Evolutionary conservation across 1,140 invertebrate genomes (phyloP), one percentile per base, ranked within the genome.

Genomic region (Mercenaria mercenaria): DNA sequence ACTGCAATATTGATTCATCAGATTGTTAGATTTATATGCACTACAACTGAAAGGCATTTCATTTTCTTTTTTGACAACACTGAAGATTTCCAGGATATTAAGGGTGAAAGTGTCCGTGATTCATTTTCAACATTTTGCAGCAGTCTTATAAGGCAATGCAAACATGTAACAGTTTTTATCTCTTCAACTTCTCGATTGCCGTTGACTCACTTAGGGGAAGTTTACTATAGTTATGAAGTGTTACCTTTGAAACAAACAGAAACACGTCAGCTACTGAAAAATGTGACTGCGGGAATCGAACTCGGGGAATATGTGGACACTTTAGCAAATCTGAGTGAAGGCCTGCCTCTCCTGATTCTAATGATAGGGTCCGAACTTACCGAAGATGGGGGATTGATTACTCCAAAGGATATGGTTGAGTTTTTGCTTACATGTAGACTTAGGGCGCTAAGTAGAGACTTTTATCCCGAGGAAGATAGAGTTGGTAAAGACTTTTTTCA

Each of bases 331-430:
- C 76, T 90, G 1, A 77, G 80, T 77, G 88, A 80, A 50, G 74
- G 88, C 0, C 18, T 90, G 23, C 88, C 88, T 29, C 43, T 83
- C 26, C n/a, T 85, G 32, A 61, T 90, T 8, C 50, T 85, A 20
- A 90, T 90, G 88, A 59, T 77, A 29, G 88, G 81, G n/a, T 69
- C 79, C 6, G 80, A 84, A 26, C 47, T 90, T n/a, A 77, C 23
- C 1, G 81, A 84, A 67, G 74, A 79, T 34, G 61, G 26, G 1
- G 56, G 81, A 32, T 13, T 85, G 41, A 20, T 90, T 3, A 84
- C 81, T 37, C 81, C 88, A n/a, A 29, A 50, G 34, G 74, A 84
- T 32, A 79, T 84, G 69, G 81, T 90, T 8, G 88, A 90, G 37
- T n/a, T 90, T 0, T 37, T 90, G 18, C 59, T 67, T 11, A 84